These are phyloP conservation scores for Drosophila ananassae DNA, from an alignment of 1,140 invertebrate species.

Conservation along the genomic window DNA sequence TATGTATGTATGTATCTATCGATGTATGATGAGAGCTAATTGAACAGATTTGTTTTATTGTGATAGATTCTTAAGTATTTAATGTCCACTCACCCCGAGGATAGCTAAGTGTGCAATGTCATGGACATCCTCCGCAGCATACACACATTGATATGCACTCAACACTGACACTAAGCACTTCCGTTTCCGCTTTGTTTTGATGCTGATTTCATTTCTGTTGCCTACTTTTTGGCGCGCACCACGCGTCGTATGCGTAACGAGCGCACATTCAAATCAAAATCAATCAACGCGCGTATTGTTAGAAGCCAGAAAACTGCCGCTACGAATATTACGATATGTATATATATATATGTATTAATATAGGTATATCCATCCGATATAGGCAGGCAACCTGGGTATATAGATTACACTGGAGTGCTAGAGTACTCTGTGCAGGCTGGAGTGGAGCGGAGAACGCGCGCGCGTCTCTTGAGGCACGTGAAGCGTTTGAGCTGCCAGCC, in stretches of 20 bases:
- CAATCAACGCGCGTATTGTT: conserved; percentile 71
- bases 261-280: conserved; percentile 77
- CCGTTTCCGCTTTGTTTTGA: conserved; percentile 68
- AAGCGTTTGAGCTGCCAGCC: conserved; percentile 72
- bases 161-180: conserved; percentile 62
- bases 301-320: conserved; percentile 38
- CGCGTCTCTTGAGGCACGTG: conserved; percentile 73
- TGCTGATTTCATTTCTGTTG: conserved; percentile 37
- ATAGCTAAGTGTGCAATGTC: conserved; percentile 25
- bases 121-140: conserved; percentile 24
- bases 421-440: background rate
- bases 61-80: background rate
- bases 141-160: conserved; percentile 21
- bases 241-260: conserved; percentile 75
- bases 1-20: conserved; percentile 49
- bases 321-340: conserved; percentile 11
- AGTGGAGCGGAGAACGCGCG: conserved; percentile 52
- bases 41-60: conserved; percentile 2
- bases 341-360: conserved; percentile 1
- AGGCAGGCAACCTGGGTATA: conserved; percentile 11
- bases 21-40: conserved; percentile 28
- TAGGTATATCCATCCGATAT: conserved; percentile 9
- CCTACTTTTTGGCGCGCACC: conserved; percentile 68
- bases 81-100: conserved; percentile 31
- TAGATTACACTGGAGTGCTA: background rate